Conservation (phyloP, 53 echinoderm and acorn worm genomes). For the Paracentrotus lividus region DNA sequence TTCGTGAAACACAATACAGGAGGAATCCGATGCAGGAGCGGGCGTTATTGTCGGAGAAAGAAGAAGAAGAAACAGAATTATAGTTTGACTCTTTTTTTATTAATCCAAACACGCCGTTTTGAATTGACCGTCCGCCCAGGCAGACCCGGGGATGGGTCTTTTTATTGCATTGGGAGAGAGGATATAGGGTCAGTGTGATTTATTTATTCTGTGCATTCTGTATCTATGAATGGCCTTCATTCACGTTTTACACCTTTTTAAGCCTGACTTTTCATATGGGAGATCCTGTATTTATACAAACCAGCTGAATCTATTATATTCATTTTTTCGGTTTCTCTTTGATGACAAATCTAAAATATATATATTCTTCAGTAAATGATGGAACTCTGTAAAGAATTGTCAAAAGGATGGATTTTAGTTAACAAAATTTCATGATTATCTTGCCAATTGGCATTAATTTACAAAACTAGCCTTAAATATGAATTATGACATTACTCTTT, state of each 20-base stretch:
- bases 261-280: neutral
- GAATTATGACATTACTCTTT: too few species aligned
- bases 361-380: neutral
- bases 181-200: constrained; percentile 4
- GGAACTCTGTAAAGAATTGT: neutral
- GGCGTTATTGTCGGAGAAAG: neutral
- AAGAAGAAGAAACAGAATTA: constrained; percentile 61
- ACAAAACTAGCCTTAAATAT: neutral
- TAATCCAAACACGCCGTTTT: constrained; percentile 64
- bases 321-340: neutral
- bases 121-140: constrained; percentile 10
- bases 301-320: constrained; percentile 23
- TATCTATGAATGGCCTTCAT: constrained; percentile 29
- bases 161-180: neutral
- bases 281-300: neutral
- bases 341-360: neutral
- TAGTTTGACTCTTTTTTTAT: constrained; percentile 66
- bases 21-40: constrained; percentile 63
- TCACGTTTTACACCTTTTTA: constrained; percentile 13
- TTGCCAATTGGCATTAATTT: neutral
- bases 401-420: neutral
- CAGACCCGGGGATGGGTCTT: neutral
- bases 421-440: neutral
- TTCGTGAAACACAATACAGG: constrained; percentile 66
- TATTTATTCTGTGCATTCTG: constrained; percentile 40